A percentile compares a stretch with the other conserved stretches of the same genome.
Conservation (phyloP, 2,888 invertebrate genomes). For the Steinernema carpocapsae region DNA sequence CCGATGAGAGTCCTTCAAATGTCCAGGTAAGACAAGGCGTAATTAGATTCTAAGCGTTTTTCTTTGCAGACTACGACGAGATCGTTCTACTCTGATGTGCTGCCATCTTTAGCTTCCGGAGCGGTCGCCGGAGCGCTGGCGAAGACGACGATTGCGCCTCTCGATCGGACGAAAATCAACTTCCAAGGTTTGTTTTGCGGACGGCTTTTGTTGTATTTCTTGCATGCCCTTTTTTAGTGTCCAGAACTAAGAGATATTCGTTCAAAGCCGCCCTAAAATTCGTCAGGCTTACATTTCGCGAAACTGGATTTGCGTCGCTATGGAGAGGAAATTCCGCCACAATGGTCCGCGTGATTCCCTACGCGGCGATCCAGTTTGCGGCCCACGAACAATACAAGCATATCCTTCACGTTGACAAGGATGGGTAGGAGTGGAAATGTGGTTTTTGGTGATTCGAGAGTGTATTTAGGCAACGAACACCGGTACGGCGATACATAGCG, state of each 20-base stretch:
- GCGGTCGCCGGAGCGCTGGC: slow-evolving; percentile 90
- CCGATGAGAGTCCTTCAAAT: background rate
- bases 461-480: slow-evolving; percentile 67
- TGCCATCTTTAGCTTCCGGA: slow-evolving; percentile 85
- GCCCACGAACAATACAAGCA: slow-evolving; percentile 96
- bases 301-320: slow-evolving; percentile 82
- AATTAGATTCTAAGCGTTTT: background rate
- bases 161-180: slow-evolving; percentile 96
- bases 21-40: background rate
- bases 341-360: slow-evolving; percentile 93
- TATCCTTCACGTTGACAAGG: slow-evolving; percentile 73
- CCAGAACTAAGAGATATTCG: slow-evolving; percentile 71
- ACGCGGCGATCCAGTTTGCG: slow-evolving; percentile 95
- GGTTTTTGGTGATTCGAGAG: slow-evolving; percentile 2
- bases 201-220: background rate
- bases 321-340: slow-evolving; percentile 99
- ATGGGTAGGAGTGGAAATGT: slow-evolving; percentile 42
- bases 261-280: slow-evolving; percentile 72
- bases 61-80: background rate
- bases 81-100: slow-evolving; percentile 56
- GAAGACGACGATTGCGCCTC: slow-evolving; percentile 92
- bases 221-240: slow-evolving; percentile 58
- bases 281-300: slow-evolving; percentile 75
- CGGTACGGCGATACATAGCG: slow-evolving; percentile 78
- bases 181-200: slow-evolving; percentile 76